Evolutionary conservation across 2,113 vertebrate genomes (phyloP).

Genomic region (Heptranchias perlo): DNA sequence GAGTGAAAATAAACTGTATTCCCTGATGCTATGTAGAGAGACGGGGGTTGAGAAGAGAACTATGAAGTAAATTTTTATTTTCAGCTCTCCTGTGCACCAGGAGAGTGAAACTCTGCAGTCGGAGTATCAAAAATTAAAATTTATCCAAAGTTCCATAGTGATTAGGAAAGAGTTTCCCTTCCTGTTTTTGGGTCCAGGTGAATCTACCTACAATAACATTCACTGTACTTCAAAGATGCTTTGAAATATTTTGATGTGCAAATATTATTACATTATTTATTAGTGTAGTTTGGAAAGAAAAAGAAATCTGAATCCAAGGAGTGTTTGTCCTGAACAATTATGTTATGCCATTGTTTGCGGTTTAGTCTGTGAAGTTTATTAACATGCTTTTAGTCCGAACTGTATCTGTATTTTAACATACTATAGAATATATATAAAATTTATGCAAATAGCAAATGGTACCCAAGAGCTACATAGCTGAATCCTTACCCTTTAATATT

Average conservation of each 20-base stretch:
- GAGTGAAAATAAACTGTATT: background rate
- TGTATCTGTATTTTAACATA: background rate
- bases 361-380: background rate
- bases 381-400: background rate
- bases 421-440: background rate
- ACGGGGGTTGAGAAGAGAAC: background rate
- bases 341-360: background rate
- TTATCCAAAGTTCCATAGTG: background rate
- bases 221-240: background rate
- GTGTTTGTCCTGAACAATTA: background rate
- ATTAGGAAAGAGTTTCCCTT: background rate
- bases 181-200: background rate
- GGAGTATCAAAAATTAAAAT: background rate
- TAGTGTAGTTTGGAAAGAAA: background rate
- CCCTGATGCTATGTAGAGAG: background rate
- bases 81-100: background rate
- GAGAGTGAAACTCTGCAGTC: background rate
- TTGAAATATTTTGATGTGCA: background rate
- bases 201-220: background rate
- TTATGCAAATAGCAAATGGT: background rate
- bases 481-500: background rate
- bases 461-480: background rate
- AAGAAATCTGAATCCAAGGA: background rate
- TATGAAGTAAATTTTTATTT: background rate
- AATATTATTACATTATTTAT: background rate